phyloP scores from a whole-genome alignment of 2,113 vertebrate species.

The Dascyllus trimaculatus region DNA sequence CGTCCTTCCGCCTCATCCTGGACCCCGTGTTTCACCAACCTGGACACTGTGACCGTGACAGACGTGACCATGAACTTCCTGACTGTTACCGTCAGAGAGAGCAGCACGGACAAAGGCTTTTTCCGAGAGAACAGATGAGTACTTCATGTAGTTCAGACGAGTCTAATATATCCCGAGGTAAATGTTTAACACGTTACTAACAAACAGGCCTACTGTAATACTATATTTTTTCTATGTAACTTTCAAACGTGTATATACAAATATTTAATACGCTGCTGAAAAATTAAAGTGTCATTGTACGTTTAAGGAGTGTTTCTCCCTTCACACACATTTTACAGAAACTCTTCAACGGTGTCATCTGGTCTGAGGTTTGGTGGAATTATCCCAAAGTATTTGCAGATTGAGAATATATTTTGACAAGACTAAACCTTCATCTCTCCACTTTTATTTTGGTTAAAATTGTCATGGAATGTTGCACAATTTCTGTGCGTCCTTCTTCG shows the following conservation, averaged over 20 bases:
- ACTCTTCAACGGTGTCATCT: too few relatives aligned
- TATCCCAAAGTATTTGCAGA: too few relatives aligned
- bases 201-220: constrained; percentile 50
- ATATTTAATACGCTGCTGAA: constrained; percentile 68
- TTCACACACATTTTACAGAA: too few relatives aligned
- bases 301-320: background rate
- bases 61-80: constrained; percentile 97
- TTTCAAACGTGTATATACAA: constrained; percentile 54
- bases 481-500: too few relatives aligned
- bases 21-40: constrained; percentile 89
- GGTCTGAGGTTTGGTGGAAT: too few relatives aligned
- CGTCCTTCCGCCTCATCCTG: constrained; percentile 86
- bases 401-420: too few relatives aligned
- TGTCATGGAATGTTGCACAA: too few relatives aligned
- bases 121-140: constrained; percentile 94
- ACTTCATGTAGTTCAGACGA: background rate
- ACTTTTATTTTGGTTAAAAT: too few relatives aligned
- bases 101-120: constrained; percentile 97
- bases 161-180: background rate
- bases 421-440: too few relatives aligned
- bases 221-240: constrained; percentile 76
- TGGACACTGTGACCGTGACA: constrained; percentile 96
- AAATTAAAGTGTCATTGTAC: constrained; percentile 36
- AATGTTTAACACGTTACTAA: constrained; percentile 45
- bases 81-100: constrained; percentile 98